phyloP scores from a whole-genome alignment of 2,888 invertebrate genomes.

The Hecatera dysodea region DNA sequence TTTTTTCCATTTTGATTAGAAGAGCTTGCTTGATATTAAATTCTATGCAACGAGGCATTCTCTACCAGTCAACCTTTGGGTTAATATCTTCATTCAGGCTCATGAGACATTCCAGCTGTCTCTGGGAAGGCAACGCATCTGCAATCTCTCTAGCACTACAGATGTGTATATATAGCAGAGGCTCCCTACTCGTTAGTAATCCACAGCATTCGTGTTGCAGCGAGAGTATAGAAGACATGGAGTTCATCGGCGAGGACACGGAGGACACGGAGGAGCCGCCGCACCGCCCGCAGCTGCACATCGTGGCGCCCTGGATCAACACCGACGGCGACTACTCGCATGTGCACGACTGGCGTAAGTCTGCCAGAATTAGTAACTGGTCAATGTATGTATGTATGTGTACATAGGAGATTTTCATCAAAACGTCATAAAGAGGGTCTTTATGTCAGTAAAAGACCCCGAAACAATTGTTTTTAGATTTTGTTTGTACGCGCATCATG shows the following conservation, averaged over 20 bases:
- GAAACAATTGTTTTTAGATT: too few species aligned
- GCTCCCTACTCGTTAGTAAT: neutral
- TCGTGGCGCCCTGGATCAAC: slow-evolving; percentile 94
- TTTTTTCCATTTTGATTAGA: too few species aligned
- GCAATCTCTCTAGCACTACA: neutral
- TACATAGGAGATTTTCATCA: too few species aligned
- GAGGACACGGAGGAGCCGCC: slow-evolving; percentile 91
- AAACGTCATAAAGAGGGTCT: too few species aligned
- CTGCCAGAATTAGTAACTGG: too few species aligned
- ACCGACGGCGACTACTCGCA: slow-evolving; percentile 96
- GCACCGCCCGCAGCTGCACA: slow-evolving; percentile 92
- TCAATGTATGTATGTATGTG: too few species aligned
- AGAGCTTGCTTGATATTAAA: too few species aligned
- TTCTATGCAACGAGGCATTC: too few species aligned
- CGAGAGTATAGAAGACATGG: slow-evolving; percentile 95
- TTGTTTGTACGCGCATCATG: too few species aligned
- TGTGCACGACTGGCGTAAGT: slow-evolving; percentile 94
- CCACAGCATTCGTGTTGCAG: slow-evolving; percentile 72
- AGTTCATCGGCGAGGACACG: slow-evolving; percentile 91
- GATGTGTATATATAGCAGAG: neutral
- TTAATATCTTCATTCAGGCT: too few species aligned
- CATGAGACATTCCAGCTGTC: neutral
- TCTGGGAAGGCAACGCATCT: neutral
- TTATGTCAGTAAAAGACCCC: too few species aligned
- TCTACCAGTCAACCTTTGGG: too few species aligned